Evolutionary conservation across 2,888 invertebrate species (phyloP).

Genomic region (Parnassius orleans): DNA sequence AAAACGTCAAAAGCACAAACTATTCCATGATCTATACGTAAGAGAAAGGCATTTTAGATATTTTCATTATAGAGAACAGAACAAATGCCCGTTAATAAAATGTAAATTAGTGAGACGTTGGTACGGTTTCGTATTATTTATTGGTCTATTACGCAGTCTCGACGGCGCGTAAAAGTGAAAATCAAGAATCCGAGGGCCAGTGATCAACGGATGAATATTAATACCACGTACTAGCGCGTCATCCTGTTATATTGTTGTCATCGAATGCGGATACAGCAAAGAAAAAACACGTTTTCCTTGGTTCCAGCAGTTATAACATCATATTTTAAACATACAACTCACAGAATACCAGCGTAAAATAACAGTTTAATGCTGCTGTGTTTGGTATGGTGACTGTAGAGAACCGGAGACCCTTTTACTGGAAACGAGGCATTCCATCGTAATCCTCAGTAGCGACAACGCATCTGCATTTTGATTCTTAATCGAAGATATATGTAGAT

Average conservation of each 20-base stretch:
- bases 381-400: too few relatives aligned
- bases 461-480: too few relatives aligned
- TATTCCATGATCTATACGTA: neutral
- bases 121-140: conserved; percentile 1
- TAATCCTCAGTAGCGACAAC: too few relatives aligned
- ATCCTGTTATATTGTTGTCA: neutral
- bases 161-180: conserved; percentile 19
- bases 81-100: conserved; percentile 8
- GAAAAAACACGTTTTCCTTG: neutral
- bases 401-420: too few relatives aligned
- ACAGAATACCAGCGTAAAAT: too few relatives aligned
- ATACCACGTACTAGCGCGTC: neutral
- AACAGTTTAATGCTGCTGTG: too few relatives aligned
- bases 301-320: neutral
- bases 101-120: conserved; percentile 4
- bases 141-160: conserved; percentile 1
- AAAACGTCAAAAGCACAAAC: too few relatives aligned
- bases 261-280: neutral
- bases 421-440: too few relatives aligned
- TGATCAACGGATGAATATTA: conserved; percentile 8
- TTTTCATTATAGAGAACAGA: conserved; percentile 11
- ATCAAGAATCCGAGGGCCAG: conserved; percentile 3
- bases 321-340: too few relatives aligned
- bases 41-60: neutral
- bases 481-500: too few relatives aligned